These are phyloP conservation scores for Diorhabda elongata DNA, from an alignment of 1,140 invertebrate species.

Conservation along the genomic window DNA sequence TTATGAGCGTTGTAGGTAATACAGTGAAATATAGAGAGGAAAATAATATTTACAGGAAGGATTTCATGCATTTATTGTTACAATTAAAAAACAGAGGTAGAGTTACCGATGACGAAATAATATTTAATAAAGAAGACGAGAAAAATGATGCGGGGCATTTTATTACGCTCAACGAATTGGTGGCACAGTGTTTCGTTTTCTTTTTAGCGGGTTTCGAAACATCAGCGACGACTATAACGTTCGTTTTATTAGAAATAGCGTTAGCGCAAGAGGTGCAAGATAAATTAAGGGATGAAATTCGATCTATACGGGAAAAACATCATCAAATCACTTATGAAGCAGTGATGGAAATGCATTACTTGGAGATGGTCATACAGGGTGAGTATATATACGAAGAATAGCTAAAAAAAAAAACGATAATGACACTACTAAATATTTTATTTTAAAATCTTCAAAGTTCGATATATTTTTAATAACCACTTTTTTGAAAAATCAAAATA, in stretches of 20 bases:
- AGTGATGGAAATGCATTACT: conserved; percentile 52
- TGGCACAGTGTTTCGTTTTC: conserved; percentile 50
- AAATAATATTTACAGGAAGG: conserved; percentile 51
- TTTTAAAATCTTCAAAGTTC: too few species aligned
- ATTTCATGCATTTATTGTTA: conserved; percentile 55
- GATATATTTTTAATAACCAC: too few species aligned
- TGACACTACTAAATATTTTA: too few species aligned
- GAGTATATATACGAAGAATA: conserved; percentile 5
- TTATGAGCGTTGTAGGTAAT: conserved; percentile 35
- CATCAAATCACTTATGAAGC: conserved; percentile 53
- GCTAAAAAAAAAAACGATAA: too few species aligned
- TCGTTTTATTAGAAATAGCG: conserved; percentile 50
- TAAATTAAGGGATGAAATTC: conserved; percentile 48
- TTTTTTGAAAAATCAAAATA: too few species aligned
- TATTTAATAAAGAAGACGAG: conserved; percentile 16
- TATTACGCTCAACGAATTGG: conserved; percentile 28
- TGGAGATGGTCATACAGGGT: conserved; percentile 46
- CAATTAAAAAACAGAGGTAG: conserved; percentile 50
- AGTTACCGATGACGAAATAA: conserved; percentile 37
- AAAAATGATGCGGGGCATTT: conserved; percentile 34
- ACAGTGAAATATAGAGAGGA: conserved; percentile 44
- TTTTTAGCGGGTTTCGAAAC: conserved; percentile 55
- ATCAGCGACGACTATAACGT: conserved; percentile 48
- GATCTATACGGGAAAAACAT: conserved; percentile 12
- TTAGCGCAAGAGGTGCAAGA: conserved; percentile 49